These are phyloP conservation scores for Colinus virginianus DNA, from an alignment of 2,113 vertebrate species.

Conservation along the genomic window DNA sequence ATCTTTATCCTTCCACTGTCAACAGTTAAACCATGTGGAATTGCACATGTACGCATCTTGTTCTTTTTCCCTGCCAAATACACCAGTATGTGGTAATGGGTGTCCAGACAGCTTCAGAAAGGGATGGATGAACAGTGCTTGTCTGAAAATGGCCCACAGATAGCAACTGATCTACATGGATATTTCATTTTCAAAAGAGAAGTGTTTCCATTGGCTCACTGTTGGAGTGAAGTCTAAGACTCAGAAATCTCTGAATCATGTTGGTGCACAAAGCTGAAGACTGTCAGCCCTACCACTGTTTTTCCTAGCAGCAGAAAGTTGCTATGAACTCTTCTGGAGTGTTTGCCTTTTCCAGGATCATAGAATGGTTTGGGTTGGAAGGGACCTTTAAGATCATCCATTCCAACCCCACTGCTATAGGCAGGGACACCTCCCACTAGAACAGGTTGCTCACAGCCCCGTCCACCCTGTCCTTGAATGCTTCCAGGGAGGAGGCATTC, in stretches of 20 bases:
- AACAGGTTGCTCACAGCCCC: too few species aligned
- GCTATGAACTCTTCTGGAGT: not conserved
- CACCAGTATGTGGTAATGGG: not conserved
- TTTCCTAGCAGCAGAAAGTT: not conserved
- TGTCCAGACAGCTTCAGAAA: not conserved
- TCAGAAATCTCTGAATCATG: not conserved
- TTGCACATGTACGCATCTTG: accelerated
- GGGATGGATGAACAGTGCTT: not conserved
- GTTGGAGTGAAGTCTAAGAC: not conserved
- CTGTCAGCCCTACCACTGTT: not conserved
- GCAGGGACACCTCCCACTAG: too few species aligned
- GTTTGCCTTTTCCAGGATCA: not conserved
- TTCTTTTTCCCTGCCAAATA: not conserved
- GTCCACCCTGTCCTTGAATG: too few species aligned
- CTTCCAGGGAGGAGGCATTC: too few species aligned
- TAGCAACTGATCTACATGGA: not conserved
- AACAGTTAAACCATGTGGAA: not conserved
- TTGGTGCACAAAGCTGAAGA: not conserved
- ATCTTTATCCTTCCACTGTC: not conserved
- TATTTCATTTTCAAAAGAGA: not conserved
- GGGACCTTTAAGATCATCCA: too few species aligned
- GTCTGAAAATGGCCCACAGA: not conserved
- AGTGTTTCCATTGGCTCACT: not conserved
- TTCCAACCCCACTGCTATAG: too few species aligned
- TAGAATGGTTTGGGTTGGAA: too few species aligned